Base-by-base conservation (phyloP, 2,797 vertebrate species). In the Loris lydekkerianus region DNA sequence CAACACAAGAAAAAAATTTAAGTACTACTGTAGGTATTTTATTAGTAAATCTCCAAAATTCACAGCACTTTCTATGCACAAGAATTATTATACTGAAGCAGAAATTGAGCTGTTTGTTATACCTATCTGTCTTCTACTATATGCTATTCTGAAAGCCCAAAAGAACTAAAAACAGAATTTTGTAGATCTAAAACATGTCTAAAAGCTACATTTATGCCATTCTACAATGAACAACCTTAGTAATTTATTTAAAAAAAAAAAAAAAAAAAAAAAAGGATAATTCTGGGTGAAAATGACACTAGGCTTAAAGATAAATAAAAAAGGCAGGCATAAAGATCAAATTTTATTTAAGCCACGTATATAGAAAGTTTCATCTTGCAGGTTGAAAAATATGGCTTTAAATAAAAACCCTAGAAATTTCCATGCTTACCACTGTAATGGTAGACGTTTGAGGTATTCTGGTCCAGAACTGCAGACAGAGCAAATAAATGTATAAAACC, bases 401-500 rank as follows among this genome's bases (percentile, higher is more conserved):
- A 29, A 65, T 34, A 70, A 70, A 70, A 60, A 60, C 56, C 61
- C 49, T 82, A 82, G 86, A 95, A 92, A 93, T 63, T 7, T 94
- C 23, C 58, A 72, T 63, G 97, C 99, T 99, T 98, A 99, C 99
- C 99, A 99, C 98, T 99, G 99, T 96, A 99, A 99, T 98, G 99
- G 99, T 98, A 99, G 99, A 97, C 99, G 99, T 97, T 99, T 99
- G 99, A 99, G 99, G 99, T 99, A 99, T 99, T 99, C 99, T 96
- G 99, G 99, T 99, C 99, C 99, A 98, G 99, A 99, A 98, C 99
- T 99, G 99, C 99, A 99, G 98, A 99, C 99, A 78, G 99, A 99
- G 98, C 99, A 99, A 98, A 99, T 98, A 98, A 99, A 99, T 58
- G 99, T 98, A 98, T 99, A 99, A 99, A 99, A 99, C 99, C 99